Base-by-base conservation (phyloP, 1,140 invertebrate species). In the Diabrotica virgifera region DNA sequence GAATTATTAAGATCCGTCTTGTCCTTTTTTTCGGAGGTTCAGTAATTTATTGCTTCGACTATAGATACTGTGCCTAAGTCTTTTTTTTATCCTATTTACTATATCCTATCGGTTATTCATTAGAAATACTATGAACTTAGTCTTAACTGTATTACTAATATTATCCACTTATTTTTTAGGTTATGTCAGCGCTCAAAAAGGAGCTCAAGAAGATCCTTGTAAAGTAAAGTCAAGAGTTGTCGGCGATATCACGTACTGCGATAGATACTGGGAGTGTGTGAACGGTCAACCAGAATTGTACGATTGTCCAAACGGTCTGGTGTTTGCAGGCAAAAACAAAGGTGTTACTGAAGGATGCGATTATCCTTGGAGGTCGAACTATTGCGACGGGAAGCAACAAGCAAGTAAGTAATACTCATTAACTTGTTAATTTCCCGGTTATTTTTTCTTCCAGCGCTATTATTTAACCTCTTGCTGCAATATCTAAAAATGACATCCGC, bases 231-330 rank as follows among this genome's bases (percentile, higher is more conserved):
- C 86, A 0, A 81, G 90, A 37, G 86, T 94, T 0, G 87, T 90
- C 0, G 85, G 84, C 1, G 91, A 94, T 71, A 83, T 86, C 65
- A 90, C 89, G 24, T 92, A 94, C 74, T 95, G 93, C 74, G 92
- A 94, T 79, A 85, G 91, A 68, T 94, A 93, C 74, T 94, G 91
- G 90, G 91, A 94, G 77, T 95, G 92, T 74, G 85, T 90, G 7
- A 82, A 81, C 65, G 90, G 90, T 0, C 88, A 91, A 71, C 86
- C 90, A 0, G 89, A 93, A 66, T 80, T 93, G 38, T 93, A 92
- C 77, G 91, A 94, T 80, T 96, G 93, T 77, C 93, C 93, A 38
- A 96, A 95, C 74, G 93, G 93, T 6, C 79, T 95, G 36, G 93
- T 94, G 5, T 96, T 92, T 80, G 91, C 93, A 37, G 93, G 93